Evolutionary conservation across 2,888 invertebrate species (phyloP), one percentile per base, ranked within the genome.

Genomic region (Odontocerum albicorne): DNA sequence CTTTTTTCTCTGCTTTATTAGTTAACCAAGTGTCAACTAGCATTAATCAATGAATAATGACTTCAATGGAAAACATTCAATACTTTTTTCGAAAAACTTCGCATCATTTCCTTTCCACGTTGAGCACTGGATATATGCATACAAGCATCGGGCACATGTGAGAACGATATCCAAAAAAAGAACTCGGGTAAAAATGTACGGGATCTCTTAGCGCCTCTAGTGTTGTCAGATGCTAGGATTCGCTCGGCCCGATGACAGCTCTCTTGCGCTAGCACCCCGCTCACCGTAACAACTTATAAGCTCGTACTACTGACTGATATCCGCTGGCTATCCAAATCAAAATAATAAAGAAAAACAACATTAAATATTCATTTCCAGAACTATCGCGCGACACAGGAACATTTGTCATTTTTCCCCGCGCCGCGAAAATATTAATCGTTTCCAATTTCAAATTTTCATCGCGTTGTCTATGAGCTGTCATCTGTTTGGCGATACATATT

Each of bases 121-220:
- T 4, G 35, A 6, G 4, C 8, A 6, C 7, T 4, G 4, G 16
- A 4, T 7, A 12, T 17, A 32, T n/a, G 32, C 32, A 44, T 19
- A 17, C 17, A 17, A 20, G 17, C 27, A 39, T 33, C 16, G 36
- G 47, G 46, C 33, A 39, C 33, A 31, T 45, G 52, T 44, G 49
- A 44, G 49, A 44, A 50, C 44, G 49, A 55, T 55, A 38, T 50
- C 55, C 49, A 53, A 59, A 59, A 59, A 59, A 59, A 51, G 55
- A 44, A 22, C 52, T 40, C 52, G 27, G 46, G 52, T 40, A 52
- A 59, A 59, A 59, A 53, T 53, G 59, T 43, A 43, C 47, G 47
- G 59, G 52, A 56, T 59, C 59, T 59, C 59, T 59, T 54, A 43
- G 59, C 59, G 59, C 56, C 59, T 58, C 54, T 33, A 31, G 22